These are phyloP conservation scores for Rhingia campestris DNA, from an alignment of 2,888 invertebrate genomes.

Conservation along the genomic window DNA sequence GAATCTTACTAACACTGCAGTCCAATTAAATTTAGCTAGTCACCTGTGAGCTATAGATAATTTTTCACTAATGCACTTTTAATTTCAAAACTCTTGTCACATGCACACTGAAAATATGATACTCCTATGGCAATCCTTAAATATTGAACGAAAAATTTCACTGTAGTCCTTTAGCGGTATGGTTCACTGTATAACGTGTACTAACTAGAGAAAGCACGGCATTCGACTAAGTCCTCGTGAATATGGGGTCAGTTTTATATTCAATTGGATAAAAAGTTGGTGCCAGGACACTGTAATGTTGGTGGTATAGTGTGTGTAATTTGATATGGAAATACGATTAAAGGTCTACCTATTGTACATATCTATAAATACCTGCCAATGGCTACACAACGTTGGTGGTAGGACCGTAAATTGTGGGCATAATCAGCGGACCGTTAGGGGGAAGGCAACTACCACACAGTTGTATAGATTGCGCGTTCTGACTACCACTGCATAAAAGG, in stretches of 20 bases:
- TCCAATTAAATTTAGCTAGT: background rate
- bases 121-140: background rate
- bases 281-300: conserved; percentile 69
- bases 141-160: conserved; percentile 24
- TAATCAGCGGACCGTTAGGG: background rate
- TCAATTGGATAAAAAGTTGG: conserved; percentile 68
- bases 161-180: conserved; percentile 15
- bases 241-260: conserved; percentile 72
- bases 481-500: conserved; percentile 18
- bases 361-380: conserved; percentile 35
- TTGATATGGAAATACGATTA: conserved; percentile 66
- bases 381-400: conserved; percentile 25
- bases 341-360: conserved; percentile 23
- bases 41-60: background rate
- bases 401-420: conserved; percentile 20
- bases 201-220: conserved; percentile 61
- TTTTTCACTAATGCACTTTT: background rate
- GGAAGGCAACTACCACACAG: conserved; percentile 42
- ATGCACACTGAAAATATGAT: background rate
- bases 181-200: conserved; percentile 27
- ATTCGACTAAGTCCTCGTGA: conserved; percentile 53
- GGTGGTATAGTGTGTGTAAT: conserved; percentile 28
- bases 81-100: background rate
- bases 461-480: conserved; percentile 55
- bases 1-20: conserved; percentile 27